Percentiles rank a stretch among this genome's conserved stretches.
These are phyloP conservation scores for Dromaius novaehollandiae DNA, from an alignment of 2,113 vertebrate species.

Conservation along the genomic window DNA sequence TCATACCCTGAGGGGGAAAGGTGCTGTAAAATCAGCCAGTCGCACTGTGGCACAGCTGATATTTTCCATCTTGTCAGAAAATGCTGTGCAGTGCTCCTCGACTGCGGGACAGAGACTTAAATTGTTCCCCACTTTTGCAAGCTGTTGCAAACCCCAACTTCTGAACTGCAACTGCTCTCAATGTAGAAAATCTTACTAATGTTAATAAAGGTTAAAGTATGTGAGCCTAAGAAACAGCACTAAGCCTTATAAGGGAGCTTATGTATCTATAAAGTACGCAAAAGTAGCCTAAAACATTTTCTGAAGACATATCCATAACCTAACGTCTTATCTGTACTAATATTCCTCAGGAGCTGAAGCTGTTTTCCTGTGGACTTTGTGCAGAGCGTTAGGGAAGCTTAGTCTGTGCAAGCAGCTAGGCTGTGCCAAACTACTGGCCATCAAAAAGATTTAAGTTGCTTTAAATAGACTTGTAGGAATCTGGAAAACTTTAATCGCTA, in stretches of 20 bases:
- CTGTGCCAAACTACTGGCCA: conserved; percentile 4
- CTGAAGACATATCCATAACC: not conserved
- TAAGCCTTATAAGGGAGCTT: not conserved
- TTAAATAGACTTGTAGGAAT: conserved; percentile 60
- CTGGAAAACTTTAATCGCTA: conserved; percentile 70
- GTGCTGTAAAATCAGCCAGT: not conserved
- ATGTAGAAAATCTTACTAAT: not conserved
- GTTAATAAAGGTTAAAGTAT: not conserved
- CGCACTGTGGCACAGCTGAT: not conserved
- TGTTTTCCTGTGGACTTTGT: not conserved
- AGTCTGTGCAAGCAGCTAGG: not conserved
- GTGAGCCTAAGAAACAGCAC: not conserved
- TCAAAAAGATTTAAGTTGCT: conserved; percentile 61
- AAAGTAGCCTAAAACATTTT: not conserved
- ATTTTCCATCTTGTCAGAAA: not conserved
- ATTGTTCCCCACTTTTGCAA: not conserved
- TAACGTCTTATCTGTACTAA: not conserved
- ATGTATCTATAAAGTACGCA: not conserved
- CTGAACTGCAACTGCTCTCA: not conserved
- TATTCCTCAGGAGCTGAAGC: not conserved
- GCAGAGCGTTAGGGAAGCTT: not conserved
- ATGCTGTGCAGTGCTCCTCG: not conserved
- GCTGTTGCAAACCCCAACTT: not conserved
- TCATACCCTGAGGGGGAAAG: not conserved
- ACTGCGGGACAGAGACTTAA: not conserved